These are phyloP conservation scores for Lasioglossum zephyrum DNA, from an alignment of 2,888 invertebrate species.

Conservation along the genomic window DNA sequence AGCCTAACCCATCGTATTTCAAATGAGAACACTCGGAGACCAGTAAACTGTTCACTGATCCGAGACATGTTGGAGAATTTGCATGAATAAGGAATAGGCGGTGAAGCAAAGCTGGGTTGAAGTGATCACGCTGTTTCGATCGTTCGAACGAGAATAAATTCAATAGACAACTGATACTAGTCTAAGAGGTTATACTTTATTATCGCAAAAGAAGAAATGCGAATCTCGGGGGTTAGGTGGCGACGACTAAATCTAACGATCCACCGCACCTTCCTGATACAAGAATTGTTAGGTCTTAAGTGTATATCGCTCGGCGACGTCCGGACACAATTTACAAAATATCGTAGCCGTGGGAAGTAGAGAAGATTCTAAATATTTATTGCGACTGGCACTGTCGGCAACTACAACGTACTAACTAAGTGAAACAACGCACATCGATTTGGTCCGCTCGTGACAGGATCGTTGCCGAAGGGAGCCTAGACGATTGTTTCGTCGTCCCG, in stretches of 20 bases:
- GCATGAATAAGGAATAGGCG: neutral
- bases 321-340: neutral
- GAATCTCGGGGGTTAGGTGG: neutral
- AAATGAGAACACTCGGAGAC: neutral
- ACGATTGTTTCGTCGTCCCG: neutral
- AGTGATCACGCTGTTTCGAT: neutral
- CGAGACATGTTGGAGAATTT: neutral
- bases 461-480: neutral
- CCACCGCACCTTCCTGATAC: neutral
- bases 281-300: neutral
- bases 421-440: neutral
- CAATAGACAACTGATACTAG: neutral
- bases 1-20: neutral
- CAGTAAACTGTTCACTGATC: neutral
- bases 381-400: neutral
- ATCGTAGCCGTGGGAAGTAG: neutral
- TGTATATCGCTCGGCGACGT: neutral
- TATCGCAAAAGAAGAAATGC: neutral
- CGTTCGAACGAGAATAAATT: neutral
- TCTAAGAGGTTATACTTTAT: neutral
- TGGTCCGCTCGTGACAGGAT: neutral
- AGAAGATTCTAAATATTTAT: constrained; percentile 42
- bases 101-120: neutral
- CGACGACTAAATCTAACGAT: neutral
- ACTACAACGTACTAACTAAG: constrained; percentile 20